Percentiles rank a stretch among this genome's conserved stretches.
phyloP scores from a whole-genome alignment of 2,797 vertebrate genomes.

The Sebastes baramenuke region DNA sequence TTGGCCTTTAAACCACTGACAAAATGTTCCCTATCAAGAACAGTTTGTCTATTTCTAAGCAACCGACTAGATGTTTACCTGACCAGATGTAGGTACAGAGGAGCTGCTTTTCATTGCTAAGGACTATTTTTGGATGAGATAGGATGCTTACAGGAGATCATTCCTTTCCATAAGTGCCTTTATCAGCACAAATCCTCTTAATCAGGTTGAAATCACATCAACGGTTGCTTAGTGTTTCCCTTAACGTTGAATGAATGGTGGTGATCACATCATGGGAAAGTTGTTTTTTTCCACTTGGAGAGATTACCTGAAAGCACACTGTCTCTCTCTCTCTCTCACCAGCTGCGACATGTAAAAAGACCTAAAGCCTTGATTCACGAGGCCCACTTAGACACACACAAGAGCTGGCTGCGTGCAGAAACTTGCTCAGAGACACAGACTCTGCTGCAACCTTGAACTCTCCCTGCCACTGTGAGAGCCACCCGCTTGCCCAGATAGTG shows the following conservation, averaged over 20 bases:
- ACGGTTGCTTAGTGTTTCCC: constrained; percentile 1
- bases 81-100: constrained; percentile 23
- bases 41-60: constrained; percentile 14
- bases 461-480: constrained; percentile 53
- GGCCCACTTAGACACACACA: constrained; percentile 35
- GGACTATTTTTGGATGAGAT: constrained; percentile 14
- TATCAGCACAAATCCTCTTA: constrained; percentile 34
- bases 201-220: constrained; percentile 17
- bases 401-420: constrained; percentile 61
- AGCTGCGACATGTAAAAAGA: constrained; percentile 72
- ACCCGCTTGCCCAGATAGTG: constrained; percentile 26
- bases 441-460: constrained; percentile 76
- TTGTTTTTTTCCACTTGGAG: constrained; percentile 59
- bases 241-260: constrained; percentile 12
- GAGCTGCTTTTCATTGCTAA: neutral
- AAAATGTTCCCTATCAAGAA: neutral
- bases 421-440: constrained; percentile 67
- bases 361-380: constrained; percentile 62
- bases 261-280: constrained; percentile 67
- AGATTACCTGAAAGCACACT: constrained; percentile 63
- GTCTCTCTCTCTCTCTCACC: constrained; percentile 44
- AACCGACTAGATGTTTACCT: constrained; percentile 14
- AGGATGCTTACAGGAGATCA: neutral
- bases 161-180: neutral
- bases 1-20: neutral